Percentiles rank a stretch among this genome's conserved stretches.
These are phyloP conservation scores for Eublepharis macularius DNA, from an alignment of 2,113 vertebrate species.

Conservation along the genomic window DNA sequence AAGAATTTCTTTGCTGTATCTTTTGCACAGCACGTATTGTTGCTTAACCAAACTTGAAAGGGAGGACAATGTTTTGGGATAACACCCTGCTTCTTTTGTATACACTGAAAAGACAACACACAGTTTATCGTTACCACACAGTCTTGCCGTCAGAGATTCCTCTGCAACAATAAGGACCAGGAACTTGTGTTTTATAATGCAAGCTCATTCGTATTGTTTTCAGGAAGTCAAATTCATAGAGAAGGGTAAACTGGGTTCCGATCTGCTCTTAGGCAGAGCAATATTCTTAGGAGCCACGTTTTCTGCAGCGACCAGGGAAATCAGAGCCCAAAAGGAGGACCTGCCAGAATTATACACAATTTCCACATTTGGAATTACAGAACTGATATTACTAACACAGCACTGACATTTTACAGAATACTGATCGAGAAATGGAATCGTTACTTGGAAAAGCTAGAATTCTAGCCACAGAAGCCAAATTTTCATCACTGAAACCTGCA, in stretches of 20 bases:
- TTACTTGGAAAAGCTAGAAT: neutral
- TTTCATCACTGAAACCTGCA: neutral
- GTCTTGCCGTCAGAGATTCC: neutral
- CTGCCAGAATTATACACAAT: neutral
- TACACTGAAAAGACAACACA: neutral
- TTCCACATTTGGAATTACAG: no score
- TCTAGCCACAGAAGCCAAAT: neutral
- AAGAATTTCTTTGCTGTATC: neutral
- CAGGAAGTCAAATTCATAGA: neutral
- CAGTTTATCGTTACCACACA: no score
- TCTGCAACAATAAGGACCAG: neutral
- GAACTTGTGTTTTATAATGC: neutral
- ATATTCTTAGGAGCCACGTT: neutral
- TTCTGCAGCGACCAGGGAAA: no score
- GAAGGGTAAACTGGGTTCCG: neutral
- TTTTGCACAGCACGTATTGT: neutral
- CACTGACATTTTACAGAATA: neutral
- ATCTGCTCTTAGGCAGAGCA: neutral
- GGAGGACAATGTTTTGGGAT: no score
- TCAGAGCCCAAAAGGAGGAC: neutral
- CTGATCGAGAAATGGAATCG: neutral
- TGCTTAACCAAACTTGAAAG: neutral
- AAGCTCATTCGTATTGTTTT: neutral
- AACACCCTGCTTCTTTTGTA: neutral
- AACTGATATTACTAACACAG: neutral